Base-by-base conservation (phyloP, 2,113 vertebrate species). In the Sapayoa aenigma region DNA sequence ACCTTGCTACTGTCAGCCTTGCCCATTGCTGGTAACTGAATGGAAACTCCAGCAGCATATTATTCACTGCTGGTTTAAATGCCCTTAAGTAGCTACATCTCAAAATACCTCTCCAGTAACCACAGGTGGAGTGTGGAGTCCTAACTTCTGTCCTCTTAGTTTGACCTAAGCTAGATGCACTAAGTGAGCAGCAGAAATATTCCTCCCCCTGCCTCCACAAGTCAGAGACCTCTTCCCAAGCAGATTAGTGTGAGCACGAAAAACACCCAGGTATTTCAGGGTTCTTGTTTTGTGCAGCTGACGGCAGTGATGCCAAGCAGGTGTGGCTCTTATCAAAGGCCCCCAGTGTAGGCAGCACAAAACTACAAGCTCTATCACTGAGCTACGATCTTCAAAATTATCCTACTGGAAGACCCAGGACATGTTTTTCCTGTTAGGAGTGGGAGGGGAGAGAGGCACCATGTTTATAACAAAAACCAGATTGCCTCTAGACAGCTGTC, bases 311-410 rank as follows among this genome's bases (percentile, higher is more conserved):
- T 94, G 83, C 88, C 90, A 86, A 67, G 75, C 92, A 95, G 94
- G 60, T 90, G 91, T 82, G 84, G 81, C 77, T 93, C 79, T 94
- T 95, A 90, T 68, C 90, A 92, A 83, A 94, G 75, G 56, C 72
- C n/a, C 30, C 41, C 52, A 22, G 41, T 42, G 75, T 80, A 78
- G 90, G 90, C 85, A 92, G 90, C 49, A 47, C 31, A 60, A 90
- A 95, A 91, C 79, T 65, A 49, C 47, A 47, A 83, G 72, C 82
- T 63, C 73, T 95, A 39, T 89, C 93, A 52, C 76, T 75, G 53
- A 16, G 9, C 68, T 63, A 33, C n/a, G 33, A 86, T 95, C 90
- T 92, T 79, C 74, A 67, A 87, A 84, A 72, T 47, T 58, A 87
- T 89, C 76, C 44, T 37, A 18, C 76, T 94, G 68, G 72, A 92